A percentile compares a stretch with the other conserved stretches of the same genome.
phyloP scores from a whole-genome alignment of 2,888 invertebrate genomes.

The Melieria omissa region DNA sequence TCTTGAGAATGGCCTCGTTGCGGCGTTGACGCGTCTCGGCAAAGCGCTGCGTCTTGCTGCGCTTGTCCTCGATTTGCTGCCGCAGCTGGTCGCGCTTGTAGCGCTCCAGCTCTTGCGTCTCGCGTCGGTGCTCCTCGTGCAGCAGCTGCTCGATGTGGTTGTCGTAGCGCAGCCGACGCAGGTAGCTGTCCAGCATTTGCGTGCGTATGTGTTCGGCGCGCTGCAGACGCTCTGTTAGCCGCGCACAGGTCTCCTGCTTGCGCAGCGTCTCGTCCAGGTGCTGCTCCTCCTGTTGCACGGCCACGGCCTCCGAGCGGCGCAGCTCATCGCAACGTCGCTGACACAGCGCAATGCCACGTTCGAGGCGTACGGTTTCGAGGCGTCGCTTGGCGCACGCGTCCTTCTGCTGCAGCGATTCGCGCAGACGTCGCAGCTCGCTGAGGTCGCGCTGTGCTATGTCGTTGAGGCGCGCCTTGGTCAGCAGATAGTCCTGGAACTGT shows the following conservation, averaged over 20 bases:
- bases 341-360: conserved; percentile 56
- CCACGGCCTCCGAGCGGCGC: conserved; percentile 60
- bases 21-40: conserved; percentile 56
- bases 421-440: conserved; percentile 57
- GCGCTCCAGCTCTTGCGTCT: conserved; percentile 56
- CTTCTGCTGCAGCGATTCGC: conserved; percentile 58
- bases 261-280: conserved; percentile 60
- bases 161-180: conserved; percentile 61
- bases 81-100: conserved; percentile 57
- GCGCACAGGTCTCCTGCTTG: conserved; percentile 60
- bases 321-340: conserved; percentile 61
- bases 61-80: conserved; percentile 59
- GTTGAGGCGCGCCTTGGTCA: conserved; percentile 61
- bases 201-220: conserved; percentile 61
- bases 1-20: conserved; percentile 58
- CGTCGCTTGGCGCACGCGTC: conserved; percentile 59
- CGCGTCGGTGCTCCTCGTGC: conserved; percentile 64
- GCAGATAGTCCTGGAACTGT: conserved; percentile 62
- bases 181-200: conserved; percentile 58
- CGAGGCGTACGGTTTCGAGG: conserved; percentile 56
- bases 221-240: conserved; percentile 59
- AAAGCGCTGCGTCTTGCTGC: conserved; percentile 59
- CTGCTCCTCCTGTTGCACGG: conserved; percentile 60
- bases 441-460: conserved; percentile 60
- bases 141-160: conserved; percentile 63